These are phyloP conservation scores for Lindbergichthys nudifrons DNA, from an alignment of 2,797 vertebrate species.

Conservation along the genomic window DNA sequence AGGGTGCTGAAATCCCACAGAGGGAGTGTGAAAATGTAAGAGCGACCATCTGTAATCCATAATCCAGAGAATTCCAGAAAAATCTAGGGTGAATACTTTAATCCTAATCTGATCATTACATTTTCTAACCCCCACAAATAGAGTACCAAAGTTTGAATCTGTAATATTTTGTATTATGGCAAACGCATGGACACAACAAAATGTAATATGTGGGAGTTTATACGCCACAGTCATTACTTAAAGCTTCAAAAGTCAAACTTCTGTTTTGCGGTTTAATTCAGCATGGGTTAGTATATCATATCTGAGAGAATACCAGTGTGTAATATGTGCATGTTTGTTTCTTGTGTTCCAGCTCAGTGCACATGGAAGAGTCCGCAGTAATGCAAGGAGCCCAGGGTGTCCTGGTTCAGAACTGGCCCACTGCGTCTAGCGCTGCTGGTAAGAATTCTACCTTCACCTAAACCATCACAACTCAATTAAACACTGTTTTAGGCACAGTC, in stretches of 20 bases:
- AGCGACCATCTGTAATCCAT: constrained; percentile 61
- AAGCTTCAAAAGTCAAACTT: background rate
- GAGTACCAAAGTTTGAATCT: constrained; percentile 23
- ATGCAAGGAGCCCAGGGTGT: constrained; percentile 91
- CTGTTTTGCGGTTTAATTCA: constrained; percentile 3
- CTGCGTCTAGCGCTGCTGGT: constrained; percentile 95
- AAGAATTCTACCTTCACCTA: constrained; percentile 82
- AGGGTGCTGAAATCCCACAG: constrained; percentile 53
- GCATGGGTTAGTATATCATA: background rate
- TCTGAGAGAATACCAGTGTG: constrained; percentile 8
- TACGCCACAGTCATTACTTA: background rate
- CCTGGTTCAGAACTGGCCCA: constrained; percentile 98
- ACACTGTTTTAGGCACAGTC: background rate
- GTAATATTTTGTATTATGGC: constrained; percentile 29
- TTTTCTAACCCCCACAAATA: constrained; percentile 11
- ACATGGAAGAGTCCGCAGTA: constrained; percentile 94
- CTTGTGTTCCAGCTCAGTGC: constrained; percentile 91
- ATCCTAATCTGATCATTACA: constrained; percentile 60
- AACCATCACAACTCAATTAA: constrained; percentile 2
- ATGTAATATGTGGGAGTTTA: constrained; percentile 14
- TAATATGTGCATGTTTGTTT: constrained; percentile 41
- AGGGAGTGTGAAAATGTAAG: constrained; percentile 60
- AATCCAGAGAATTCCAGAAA: constrained; percentile 66
- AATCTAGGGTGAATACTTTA: constrained; percentile 58
- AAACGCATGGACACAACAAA: constrained; percentile 27